A percentile compares a stretch with the other conserved stretches of the same genome.
These are phyloP conservation scores for Drosophila tristis DNA, from an alignment of 1,140 invertebrate genomes.

Conservation along the genomic window DNA sequence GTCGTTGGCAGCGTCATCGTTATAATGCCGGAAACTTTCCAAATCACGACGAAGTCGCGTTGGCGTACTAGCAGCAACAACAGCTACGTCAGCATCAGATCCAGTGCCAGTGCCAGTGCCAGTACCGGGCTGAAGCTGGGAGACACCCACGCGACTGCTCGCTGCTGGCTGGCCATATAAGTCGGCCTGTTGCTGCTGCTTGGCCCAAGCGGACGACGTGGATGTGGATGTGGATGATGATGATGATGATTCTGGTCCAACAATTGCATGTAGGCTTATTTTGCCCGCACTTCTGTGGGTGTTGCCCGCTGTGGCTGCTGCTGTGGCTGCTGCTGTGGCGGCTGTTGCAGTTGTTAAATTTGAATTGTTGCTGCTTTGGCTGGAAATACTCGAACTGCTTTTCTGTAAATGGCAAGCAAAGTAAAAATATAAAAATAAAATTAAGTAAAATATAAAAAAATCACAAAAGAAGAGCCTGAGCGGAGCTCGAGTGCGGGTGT, in stretches of 20 bases:
- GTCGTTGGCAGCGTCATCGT: slow-evolving; percentile 56
- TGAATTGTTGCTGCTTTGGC: slow-evolving; percentile 77
- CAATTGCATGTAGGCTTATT: slow-evolving; percentile 84
- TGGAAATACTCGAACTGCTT: slow-evolving; percentile 82
- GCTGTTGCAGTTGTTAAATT: slow-evolving; percentile 71
- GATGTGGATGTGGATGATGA: slow-evolving; percentile 52
- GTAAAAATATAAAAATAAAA: slow-evolving; percentile 39
- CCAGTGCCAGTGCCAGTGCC: background rate
- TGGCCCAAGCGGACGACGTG: slow-evolving; percentile 63
- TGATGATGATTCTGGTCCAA: slow-evolving; percentile 67
- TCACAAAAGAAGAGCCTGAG: slow-evolving; percentile 41
- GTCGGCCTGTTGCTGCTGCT: slow-evolving; percentile 70
- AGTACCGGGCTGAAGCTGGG: slow-evolving; percentile 25
- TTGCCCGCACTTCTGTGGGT: slow-evolving; percentile 79
- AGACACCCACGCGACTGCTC: slow-evolving; percentile 60
- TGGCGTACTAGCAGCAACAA: slow-evolving; percentile 58
- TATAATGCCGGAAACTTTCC: slow-evolving; percentile 84
- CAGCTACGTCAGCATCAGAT: slow-evolving; percentile 8
- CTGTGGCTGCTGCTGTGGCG: slow-evolving; percentile 25
- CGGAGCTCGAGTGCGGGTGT: slow-evolving; percentile 37
- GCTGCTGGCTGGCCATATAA: slow-evolving; percentile 67
- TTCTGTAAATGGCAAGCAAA: slow-evolving; percentile 75
- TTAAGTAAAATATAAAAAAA: slow-evolving; percentile 30
- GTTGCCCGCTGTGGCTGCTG: slow-evolving; percentile 54
- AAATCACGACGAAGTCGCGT: slow-evolving; percentile 81